These are phyloP conservation scores for Larimichthys polyactis DNA, from an alignment of 2,113 vertebrate genomes.

Conservation along the genomic window DNA sequence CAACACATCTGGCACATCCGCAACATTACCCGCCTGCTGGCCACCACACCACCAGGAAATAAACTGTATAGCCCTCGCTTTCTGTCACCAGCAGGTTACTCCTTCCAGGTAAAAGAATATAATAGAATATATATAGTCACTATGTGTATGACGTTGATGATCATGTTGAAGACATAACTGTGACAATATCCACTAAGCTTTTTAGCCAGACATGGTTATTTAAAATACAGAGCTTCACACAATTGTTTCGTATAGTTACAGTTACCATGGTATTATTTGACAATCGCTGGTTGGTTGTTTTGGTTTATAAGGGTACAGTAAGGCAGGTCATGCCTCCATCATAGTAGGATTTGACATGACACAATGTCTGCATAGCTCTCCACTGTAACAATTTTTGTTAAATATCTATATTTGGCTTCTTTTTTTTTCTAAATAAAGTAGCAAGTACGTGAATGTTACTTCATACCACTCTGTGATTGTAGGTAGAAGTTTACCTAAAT, in stretches of 20 bases:
- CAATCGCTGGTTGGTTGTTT: no score
- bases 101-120: slow-evolving; percentile 83
- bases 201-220: no score
- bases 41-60: slow-evolving; percentile 55
- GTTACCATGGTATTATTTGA: no score
- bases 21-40: slow-evolving; percentile 83
- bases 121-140: no score
- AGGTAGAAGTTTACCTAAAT: slow-evolving; percentile 77
- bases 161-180: no score
- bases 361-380: not conserved
- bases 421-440: slow-evolving; percentile 68
- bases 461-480: slow-evolving; percentile 10
- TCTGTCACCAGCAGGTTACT: slow-evolving; percentile 87
- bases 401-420: not conserved
- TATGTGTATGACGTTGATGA: no score
- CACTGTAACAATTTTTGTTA: not conserved
- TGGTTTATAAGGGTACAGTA: no score
- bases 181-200: no score
- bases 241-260: no score
- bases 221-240: no score
- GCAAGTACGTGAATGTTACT: not conserved
- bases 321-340: no score
- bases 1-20: slow-evolving; percentile 89
- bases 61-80: slow-evolving; percentile 86
- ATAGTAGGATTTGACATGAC: no score